Evolutionary conservation across 2,888 invertebrate genomes (phyloP), one percentile per base, ranked within the genome.

Genomic region (Mimumesa dahlbomi): DNA sequence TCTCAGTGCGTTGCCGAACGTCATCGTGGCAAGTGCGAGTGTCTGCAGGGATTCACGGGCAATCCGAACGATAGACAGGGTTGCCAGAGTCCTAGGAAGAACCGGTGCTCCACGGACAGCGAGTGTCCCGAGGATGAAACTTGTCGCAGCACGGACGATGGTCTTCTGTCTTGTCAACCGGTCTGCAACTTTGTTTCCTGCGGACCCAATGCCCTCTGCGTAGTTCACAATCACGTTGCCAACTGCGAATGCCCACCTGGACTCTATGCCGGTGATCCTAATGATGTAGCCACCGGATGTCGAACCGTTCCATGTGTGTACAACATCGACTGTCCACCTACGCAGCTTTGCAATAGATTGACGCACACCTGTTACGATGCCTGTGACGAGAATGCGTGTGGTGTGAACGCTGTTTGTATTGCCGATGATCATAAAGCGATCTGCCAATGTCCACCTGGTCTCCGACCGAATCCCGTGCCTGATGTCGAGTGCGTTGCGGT

Each of bases 201-300:
- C 87, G 97, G 97, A 0, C 95, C 96, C 0, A 94, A 95, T 75
- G 96, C 97, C 5, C 91, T 97, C 14, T 97, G 97, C 85, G 92
- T 96, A 6, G 95, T 96, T 1, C 96, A 97, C 83, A 97, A 97
- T 85, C 97, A 97, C 87, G 94, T 94, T 11, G 95, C 96, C 0
- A 94, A 95, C 88, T 97, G 97, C 85, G 95, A 96, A 82, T 97
- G 97, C 85, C 97, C 97, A 14, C 94, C 95, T 5, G 97, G 97
- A 14, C 93, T 95, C 0, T 97, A 93, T 86, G 94, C 95, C 7
- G 97, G 97, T 2, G 94, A 97, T 90, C 96, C 97, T 0, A 94
- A 94, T 84, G 95, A 96, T 86, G 89, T 93, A 1, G 91, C 91
- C 64, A 91, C 92, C 64, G 96, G 96, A 54, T 96, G 96, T 84